Evolutionary conservation across 2,113 vertebrate genomes (phyloP).

Genomic region (Poeciliopsis occidentalis): DNA sequence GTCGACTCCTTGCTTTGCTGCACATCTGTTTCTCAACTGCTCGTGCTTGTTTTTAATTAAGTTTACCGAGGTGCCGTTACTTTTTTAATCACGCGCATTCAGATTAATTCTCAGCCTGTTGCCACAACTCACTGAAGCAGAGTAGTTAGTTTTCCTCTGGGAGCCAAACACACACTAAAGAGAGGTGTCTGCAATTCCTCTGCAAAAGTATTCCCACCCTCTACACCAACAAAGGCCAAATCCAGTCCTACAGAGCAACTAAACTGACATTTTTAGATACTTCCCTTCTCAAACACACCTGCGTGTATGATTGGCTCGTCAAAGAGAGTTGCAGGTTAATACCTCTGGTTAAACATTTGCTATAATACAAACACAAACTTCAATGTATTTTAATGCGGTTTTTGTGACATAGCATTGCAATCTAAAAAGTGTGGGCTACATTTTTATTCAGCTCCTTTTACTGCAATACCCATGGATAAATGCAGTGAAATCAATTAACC

Average conservation of each 20-base stretch:
- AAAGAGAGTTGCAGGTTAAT: too few relatives aligned
- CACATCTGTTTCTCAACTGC: conserved; percentile 70
- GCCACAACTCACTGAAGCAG: conserved; percentile 51
- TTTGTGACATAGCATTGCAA: neutral
- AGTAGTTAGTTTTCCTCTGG: conserved; percentile 41
- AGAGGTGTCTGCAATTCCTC: neutral
- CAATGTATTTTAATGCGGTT: neutral
- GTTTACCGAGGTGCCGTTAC: conserved; percentile 64
- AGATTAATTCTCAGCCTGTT: conserved; percentile 66
- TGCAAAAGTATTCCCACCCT: neutral
- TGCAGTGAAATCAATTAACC: neutral
- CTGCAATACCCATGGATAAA: neutral
- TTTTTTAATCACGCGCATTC: conserved; percentile 71
- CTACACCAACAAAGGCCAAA: neutral
- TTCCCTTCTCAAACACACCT: too few relatives aligned
- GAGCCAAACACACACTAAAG: conserved; percentile 27
- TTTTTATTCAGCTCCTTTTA: neutral
- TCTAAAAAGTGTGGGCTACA: neutral
- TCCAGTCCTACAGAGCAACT: too few relatives aligned
- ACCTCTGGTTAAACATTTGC: too few relatives aligned
- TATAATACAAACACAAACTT: neutral
- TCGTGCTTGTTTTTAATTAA: conserved; percentile 74
- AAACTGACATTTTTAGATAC: too few relatives aligned
- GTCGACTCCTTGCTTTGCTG: conserved; percentile 58
- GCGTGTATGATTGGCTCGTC: too few relatives aligned